These are phyloP conservation scores for Anableps anableps DNA, from an alignment of 2,797 vertebrate species.

Conservation along the genomic window DNA sequence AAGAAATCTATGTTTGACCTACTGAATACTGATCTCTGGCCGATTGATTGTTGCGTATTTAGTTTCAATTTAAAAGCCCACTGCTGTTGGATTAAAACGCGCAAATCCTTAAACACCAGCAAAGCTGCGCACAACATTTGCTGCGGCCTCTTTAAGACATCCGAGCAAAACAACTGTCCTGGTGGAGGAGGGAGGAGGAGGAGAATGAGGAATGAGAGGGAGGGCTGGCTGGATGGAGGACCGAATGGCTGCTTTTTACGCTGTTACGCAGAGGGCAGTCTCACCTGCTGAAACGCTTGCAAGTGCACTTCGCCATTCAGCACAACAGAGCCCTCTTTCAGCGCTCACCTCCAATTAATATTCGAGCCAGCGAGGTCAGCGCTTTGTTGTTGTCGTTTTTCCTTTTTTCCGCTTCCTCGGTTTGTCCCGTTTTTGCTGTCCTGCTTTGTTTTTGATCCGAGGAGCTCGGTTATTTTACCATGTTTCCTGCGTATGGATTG, in stretches of 20 bases:
- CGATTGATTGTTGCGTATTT: background rate
- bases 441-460: constrained; percentile 46
- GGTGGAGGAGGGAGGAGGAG: constrained; percentile 17
- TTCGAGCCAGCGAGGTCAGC: constrained; percentile 63
- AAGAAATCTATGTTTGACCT: background rate
- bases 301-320: constrained; percentile 66
- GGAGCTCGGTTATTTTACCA: constrained; percentile 32
- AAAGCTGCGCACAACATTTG: constrained; percentile 33
- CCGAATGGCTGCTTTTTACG: constrained; percentile 72
- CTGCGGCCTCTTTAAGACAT: constrained; percentile 84
- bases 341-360: constrained; percentile 75
- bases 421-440: constrained; percentile 39
- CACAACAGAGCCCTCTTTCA: constrained; percentile 53
- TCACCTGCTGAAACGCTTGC: constrained; percentile 82
- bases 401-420: constrained; percentile 15
- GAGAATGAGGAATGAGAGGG: constrained; percentile 18
- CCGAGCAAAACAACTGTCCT: constrained; percentile 71
- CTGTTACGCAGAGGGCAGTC: constrained; percentile 81
- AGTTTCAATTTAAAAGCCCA: background rate
- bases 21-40: background rate
- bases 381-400: constrained; percentile 27
- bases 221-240: constrained; percentile 66
- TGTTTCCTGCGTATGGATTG: constrained; percentile 50
- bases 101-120: constrained; percentile 9
- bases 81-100: constrained; percentile 28